Evolutionary conservation across 2,888 invertebrate genomes (phyloP), one percentile per base, ranked within the genome.

Genomic region (Thyatira batis): DNA sequence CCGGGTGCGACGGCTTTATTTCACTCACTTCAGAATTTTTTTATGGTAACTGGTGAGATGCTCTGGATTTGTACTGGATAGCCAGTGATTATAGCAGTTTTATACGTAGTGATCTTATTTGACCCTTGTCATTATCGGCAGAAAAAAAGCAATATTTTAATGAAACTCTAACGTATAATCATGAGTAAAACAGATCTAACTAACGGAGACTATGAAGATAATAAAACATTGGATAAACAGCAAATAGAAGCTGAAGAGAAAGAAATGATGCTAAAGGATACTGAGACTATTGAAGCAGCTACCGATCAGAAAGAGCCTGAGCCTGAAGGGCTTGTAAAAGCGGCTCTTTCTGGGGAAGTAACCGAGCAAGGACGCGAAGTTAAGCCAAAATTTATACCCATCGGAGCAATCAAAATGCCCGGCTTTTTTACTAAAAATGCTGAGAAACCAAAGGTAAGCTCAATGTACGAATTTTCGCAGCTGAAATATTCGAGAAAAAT

Each of bases 331-430:
- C 84, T 84, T 9, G 89, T 88, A 33, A 89, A 89, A 64, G 90
- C 93, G 6, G 94, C 94, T 44, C 84, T 91, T n/a, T 89, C 87
- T 2, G 92, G 92, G 13, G 89, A 89, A 57, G 92, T 93, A 20
- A 93, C 93, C 5, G 94, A 94, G 67, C 94, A 95, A 67, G 95
- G 95, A 50, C 93, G 95, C 59, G 95, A 95, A 86, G 95, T 95
- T 28, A 95, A 95, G 76, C 95, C 95, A 55, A 96, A 95, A 80
- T 96, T 96, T 80, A 96, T 96, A 71, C 97, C 97, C 3, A 97
- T 96, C 72, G 97, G 96, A 50, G 97, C 96, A n/a, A 96, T 97
- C 63, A 96, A 96, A 88, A 95, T 97, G 94, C 97, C 97, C 3
- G 96, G 96, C 13, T 97, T 96, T 87, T 96, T 96, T 74, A 95